Base-by-base conservation (phyloP, 2,888 invertebrate species). In the Lochmaea crataegi region DNA sequence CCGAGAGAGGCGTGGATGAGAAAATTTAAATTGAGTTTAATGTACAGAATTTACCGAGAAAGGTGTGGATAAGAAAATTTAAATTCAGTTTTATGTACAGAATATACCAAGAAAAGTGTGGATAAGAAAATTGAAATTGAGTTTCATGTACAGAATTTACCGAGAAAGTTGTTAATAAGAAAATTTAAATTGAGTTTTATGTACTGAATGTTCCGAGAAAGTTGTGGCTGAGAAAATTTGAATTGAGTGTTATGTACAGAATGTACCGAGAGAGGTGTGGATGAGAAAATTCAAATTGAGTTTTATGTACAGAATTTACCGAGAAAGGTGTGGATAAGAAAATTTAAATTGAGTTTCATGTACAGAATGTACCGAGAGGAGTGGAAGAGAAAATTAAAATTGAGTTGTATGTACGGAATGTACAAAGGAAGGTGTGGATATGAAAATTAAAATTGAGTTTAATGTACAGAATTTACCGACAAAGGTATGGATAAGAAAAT, bases 141-240 rank as follows among this genome's bases (percentile, higher is more conserved):
- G 32, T 38, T 38, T 38, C 1, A 38, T 38, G 32, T 38, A 38
- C 9, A 7, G 9, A 38, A 7, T 38, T 7, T 38, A 38, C 7
- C 32, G 32, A 7, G 7, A n/a, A n/a, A n/a, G n/a, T n/a, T n/a
- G n/a, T n/a, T n/a, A n/a, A n/a, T n/a, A n/a, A n/a, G n/a, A n/a
- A n/a, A n/a, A n/a, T n/a, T n/a, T n/a, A n/a, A 42, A 42, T 42
- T 63, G 42, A 11, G 61, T 42, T 63, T 63, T 63, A 18, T 12
- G 11, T n/a, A n/a, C n/a, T n/a, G n/a, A n/a, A n/a, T n/a, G n/a
- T n/a, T n/a, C n/a, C n/a, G 14, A 16, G 14, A 18, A 63, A 61
- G 38, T 16, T 38, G 16, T 14, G 51, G 10, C 18, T 5, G 18
- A 1, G 9, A 16, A 18, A 16, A 53, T 53, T 9, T 2, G 10